Evolutionary conservation across 1,140 invertebrate genomes (phyloP).

Genomic region (Pissodes strobi): DNA sequence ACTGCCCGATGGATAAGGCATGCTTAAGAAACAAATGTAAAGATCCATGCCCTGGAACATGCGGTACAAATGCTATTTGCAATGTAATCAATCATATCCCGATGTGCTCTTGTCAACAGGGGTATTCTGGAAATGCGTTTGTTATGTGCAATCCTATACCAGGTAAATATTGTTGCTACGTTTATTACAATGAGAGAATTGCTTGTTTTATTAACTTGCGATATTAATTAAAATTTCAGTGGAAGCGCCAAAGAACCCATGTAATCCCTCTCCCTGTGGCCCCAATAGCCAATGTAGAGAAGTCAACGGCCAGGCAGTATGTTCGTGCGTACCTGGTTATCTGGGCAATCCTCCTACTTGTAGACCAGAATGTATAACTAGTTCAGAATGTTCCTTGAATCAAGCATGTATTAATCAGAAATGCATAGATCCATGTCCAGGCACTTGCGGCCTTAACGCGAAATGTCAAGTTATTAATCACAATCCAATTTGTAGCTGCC

Average conservation of each 20-base stretch:
- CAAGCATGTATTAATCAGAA: slow-evolving; percentile 71
- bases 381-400: slow-evolving; percentile 68
- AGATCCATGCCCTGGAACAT: slow-evolving; percentile 70
- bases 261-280: slow-evolving; percentile 72
- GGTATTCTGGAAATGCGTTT: slow-evolving; percentile 68
- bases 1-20: slow-evolving; percentile 67
- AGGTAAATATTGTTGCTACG: slow-evolving; percentile 55
- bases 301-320: too few species aligned
- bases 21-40: slow-evolving; percentile 68
- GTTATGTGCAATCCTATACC: slow-evolving; percentile 62
- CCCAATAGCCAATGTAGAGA: too few species aligned
- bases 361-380: slow-evolving; percentile 68
- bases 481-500: too few species aligned
- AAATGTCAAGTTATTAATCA: too few species aligned
- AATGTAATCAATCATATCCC: slow-evolving; percentile 68
- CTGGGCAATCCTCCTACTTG: slow-evolving; percentile 69
- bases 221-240: slow-evolving; percentile 27
- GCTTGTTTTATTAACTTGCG: not conserved
- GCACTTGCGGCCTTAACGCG: slow-evolving; percentile 66
- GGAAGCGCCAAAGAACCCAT: slow-evolving; percentile 58
- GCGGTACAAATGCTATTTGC: slow-evolving; percentile 70
- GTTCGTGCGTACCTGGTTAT: slow-evolving; percentile 67
- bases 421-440: too few species aligned
- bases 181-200: not conserved
- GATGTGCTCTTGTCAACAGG: slow-evolving; percentile 69